Percentiles rank a stretch among this genome's conserved stretches.
phyloP scores from a whole-genome alignment of 2,888 invertebrate species.

The Chalcis sispes region DNA sequence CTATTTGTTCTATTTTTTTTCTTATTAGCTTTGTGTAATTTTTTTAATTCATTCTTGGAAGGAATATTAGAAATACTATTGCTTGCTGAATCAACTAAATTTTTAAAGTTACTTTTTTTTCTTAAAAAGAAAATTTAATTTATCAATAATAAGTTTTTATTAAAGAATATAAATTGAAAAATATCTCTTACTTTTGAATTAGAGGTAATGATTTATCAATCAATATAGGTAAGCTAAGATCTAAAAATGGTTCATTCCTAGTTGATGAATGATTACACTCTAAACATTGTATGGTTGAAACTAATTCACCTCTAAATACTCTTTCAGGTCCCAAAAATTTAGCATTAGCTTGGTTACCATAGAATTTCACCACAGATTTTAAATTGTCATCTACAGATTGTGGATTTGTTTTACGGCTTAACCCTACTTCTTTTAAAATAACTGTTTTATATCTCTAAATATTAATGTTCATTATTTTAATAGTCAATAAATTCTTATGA shows the following conservation, averaged over 20 bases:
- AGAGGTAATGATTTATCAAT: conserved; percentile 86
- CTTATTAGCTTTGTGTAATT: conserved; percentile 73
- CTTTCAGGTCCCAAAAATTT: conserved; percentile 89
- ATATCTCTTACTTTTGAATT: conserved; percentile 74
- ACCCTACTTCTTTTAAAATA: conserved; percentile 86
- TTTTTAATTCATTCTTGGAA: conserved; percentile 82
- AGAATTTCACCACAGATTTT: conserved; percentile 87
- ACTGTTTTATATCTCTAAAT: conserved; percentile 86
- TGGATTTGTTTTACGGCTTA: conserved; percentile 85
- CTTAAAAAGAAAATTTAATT: conserved; percentile 50
- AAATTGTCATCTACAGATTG: conserved; percentile 82
- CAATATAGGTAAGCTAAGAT: conserved; percentile 93
- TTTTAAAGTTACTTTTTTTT: conserved; percentile 64
- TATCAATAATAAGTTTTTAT: not conserved
- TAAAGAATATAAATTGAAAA: not conserved
- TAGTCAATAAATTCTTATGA: conserved; percentile 2
- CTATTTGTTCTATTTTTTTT: conserved; percentile 78
- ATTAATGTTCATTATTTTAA: not conserved
- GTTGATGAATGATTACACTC: conserved; percentile 92
- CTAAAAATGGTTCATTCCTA: conserved; percentile 94
- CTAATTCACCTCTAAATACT: conserved; percentile 94
- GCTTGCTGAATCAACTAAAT: conserved; percentile 66
- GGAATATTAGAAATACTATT: conserved; percentile 68
- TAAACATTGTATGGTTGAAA: conserved; percentile 92
- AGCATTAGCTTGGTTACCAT: conserved; percentile 88